Conservation (phyloP, 2,888 invertebrate species). For the Pammene aurita region DNA sequence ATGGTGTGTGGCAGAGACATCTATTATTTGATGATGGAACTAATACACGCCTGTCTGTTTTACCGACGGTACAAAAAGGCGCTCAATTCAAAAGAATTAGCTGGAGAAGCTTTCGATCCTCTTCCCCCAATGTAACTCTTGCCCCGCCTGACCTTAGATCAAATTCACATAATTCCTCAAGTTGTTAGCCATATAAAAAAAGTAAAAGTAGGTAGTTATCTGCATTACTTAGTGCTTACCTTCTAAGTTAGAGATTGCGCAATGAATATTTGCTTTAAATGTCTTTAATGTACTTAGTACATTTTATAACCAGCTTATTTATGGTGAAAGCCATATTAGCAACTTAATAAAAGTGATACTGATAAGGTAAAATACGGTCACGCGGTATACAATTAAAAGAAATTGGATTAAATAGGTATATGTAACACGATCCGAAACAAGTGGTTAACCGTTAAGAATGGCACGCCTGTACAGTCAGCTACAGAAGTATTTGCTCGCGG, state of each 20-base stretch:
- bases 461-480: neutral
- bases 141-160: too few species aligned
- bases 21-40: too few species aligned
- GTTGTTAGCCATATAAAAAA: neutral
- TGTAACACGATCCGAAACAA: conserved; percentile 12
- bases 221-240: conserved; percentile 3
- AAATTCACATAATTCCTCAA: too few species aligned
- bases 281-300: neutral
- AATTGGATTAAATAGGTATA: conserved; percentile 6
- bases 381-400: conserved; percentile 15
- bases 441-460: conserved; percentile 11
- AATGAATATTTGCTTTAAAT: conserved; percentile 1
- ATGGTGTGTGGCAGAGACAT: too few species aligned
- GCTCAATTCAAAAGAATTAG: too few species aligned
- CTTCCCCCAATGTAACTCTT: too few species aligned
- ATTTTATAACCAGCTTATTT: conserved; percentile 8
- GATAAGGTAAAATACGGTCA: conserved; percentile 12
- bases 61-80: too few species aligned
- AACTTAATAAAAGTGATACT: conserved; percentile 13
- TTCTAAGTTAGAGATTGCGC: conserved; percentile 1
- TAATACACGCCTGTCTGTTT: too few species aligned
- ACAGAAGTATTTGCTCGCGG: neutral
- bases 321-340: conserved; percentile 17
- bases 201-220: neutral
- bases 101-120: too few species aligned